phyloP scores from a whole-genome alignment of 2,888 invertebrate genomes.

The Eupithecia centaureata region DNA sequence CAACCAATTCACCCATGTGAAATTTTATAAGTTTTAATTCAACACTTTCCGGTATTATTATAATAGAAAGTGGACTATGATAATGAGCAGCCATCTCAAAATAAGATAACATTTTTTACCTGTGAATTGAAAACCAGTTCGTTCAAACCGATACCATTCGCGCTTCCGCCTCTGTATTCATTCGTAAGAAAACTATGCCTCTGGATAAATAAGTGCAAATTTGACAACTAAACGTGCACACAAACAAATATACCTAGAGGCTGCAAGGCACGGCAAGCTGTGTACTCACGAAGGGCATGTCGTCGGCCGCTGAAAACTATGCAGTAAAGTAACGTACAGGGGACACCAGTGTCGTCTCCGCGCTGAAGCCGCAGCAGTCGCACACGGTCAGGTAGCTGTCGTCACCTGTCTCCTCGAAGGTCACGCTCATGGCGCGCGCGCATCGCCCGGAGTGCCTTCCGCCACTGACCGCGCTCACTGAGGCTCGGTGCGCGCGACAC shows the following conservation, averaged over 20 bases:
- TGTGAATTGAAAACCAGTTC: slow-evolving; percentile 31
- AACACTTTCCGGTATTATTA: neutral
- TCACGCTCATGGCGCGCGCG: slow-evolving; percentile 83
- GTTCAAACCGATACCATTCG: slow-evolving; percentile 19
- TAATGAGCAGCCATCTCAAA: slow-evolving; percentile 11
- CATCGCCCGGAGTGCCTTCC: slow-evolving; percentile 69
- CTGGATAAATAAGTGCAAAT: slow-evolving; percentile 37
- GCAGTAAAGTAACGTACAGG: slow-evolving; percentile 81
- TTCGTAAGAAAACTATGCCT: neutral
- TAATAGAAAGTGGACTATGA: slow-evolving; percentile 5
- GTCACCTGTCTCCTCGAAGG: slow-evolving; percentile 79
- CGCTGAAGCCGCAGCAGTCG: slow-evolving; percentile 83
- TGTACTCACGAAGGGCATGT: slow-evolving; percentile 81
- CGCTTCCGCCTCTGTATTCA: neutral
- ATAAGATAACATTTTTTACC: slow-evolving; percentile 9
- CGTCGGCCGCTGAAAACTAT: slow-evolving; percentile 73
- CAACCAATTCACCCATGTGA: neutral
- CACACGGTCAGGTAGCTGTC: slow-evolving; percentile 80
- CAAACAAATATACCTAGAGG: slow-evolving; percentile 38
- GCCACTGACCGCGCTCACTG: slow-evolving; percentile 57
- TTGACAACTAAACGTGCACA: slow-evolving; percentile 38
- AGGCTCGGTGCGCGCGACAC: slow-evolving; percentile 32
- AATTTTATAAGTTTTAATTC: neutral
- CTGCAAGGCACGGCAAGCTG: slow-evolving; percentile 64
- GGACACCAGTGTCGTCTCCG: slow-evolving; percentile 77